These are phyloP conservation scores for Leucophenga varia DNA, from an alignment of 1,140 invertebrate species.

Conservation along the genomic window DNA sequence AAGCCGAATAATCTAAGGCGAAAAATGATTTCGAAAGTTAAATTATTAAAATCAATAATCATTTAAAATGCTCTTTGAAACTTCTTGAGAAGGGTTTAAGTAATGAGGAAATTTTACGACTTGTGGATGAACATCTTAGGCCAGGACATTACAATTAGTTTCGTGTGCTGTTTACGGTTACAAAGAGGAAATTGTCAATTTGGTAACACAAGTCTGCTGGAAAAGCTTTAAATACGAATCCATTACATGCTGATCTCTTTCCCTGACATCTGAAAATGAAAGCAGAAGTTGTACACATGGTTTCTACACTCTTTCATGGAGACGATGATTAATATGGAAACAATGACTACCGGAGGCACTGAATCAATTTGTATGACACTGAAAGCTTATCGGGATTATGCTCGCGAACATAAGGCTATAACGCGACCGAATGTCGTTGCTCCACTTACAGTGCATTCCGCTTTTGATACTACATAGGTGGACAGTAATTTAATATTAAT, in stretches of 20 bases:
- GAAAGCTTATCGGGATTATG: constrained; percentile 93
- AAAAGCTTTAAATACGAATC: constrained; percentile 92
- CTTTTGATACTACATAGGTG: constrained; percentile 98
- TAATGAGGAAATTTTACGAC: constrained; percentile 65
- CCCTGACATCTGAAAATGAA: constrained; percentile 99
- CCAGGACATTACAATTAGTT: constrained; percentile 73
- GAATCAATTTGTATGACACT: constrained; percentile 97
- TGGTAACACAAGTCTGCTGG: constrained; percentile 84
- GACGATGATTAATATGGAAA: constrained; percentile 80
- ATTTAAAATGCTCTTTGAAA: constrained; percentile 63
- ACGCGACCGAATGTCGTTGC: constrained; percentile 87
- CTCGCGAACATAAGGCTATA: constrained; percentile 75
- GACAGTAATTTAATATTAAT: constrained; percentile 81
- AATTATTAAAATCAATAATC: constrained; percentile 65
- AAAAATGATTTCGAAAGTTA: constrained; percentile 67
- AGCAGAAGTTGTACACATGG: constrained; percentile 92
- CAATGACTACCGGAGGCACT: constrained; percentile 95
- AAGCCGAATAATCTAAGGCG: constrained; percentile 70
- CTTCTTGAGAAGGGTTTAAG: constrained; percentile 69
- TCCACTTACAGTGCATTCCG: constrained; percentile 89
- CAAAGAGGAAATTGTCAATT: constrained; percentile 67
- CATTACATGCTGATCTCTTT: constrained; percentile 96
- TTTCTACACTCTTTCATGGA: constrained; percentile 85
- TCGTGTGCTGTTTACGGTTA: constrained; percentile 89
- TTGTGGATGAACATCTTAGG: constrained; percentile 67